Evolutionary conservation across 2,888 invertebrate species (phyloP).

Genomic region (Nemotelus nigrinus): DNA sequence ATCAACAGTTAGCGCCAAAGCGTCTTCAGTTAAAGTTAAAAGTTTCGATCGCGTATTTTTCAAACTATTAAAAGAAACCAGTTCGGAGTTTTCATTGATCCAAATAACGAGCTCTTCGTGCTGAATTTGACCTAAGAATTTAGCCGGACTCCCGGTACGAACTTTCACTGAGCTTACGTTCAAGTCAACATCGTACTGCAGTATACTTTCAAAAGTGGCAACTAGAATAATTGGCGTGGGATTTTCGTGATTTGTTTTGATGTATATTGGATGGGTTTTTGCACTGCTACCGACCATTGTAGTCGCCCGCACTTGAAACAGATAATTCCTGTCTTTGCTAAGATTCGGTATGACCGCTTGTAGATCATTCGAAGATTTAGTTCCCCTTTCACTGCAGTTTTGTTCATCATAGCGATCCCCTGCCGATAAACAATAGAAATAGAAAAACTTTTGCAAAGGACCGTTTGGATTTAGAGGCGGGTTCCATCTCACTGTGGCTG

Average conservation of each 20-base stretch:
- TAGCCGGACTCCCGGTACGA: slow-evolving; percentile 72
- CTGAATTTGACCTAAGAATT: slow-evolving; percentile 75
- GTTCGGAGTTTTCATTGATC: slow-evolving; percentile 72
- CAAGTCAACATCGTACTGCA: slow-evolving; percentile 80
- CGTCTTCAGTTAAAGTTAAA: slow-evolving; percentile 69
- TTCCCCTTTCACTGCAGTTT: slow-evolving; percentile 3
- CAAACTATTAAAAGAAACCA: slow-evolving; percentile 58
- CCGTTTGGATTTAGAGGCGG: slow-evolving; percentile 79
- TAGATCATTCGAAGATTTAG: slow-evolving; percentile 17
- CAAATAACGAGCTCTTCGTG: slow-evolving; percentile 82
- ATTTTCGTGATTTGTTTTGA: slow-evolving; percentile 75
- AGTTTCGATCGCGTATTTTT: slow-evolving; percentile 66
- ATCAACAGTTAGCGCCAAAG: slow-evolving; percentile 79
- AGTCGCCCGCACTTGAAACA: slow-evolving; percentile 79
- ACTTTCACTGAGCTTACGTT: slow-evolving; percentile 71
- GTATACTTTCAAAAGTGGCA: slow-evolving; percentile 77
- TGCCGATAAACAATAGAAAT: slow-evolving; percentile 49
- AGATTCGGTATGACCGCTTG: slow-evolving; percentile 69
- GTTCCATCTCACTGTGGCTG: slow-evolving; percentile 83
- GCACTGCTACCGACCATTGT: slow-evolving; percentile 82
- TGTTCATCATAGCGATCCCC: slow-evolving; percentile 56
- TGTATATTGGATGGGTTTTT: slow-evolving; percentile 72
- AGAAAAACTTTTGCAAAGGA: slow-evolving; percentile 73
- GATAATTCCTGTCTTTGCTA: slow-evolving; percentile 72
- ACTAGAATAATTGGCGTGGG: slow-evolving; percentile 83